Evolutionary conservation across 2,113 vertebrate species (phyloP).

Genomic region (Grus americana): DNA sequence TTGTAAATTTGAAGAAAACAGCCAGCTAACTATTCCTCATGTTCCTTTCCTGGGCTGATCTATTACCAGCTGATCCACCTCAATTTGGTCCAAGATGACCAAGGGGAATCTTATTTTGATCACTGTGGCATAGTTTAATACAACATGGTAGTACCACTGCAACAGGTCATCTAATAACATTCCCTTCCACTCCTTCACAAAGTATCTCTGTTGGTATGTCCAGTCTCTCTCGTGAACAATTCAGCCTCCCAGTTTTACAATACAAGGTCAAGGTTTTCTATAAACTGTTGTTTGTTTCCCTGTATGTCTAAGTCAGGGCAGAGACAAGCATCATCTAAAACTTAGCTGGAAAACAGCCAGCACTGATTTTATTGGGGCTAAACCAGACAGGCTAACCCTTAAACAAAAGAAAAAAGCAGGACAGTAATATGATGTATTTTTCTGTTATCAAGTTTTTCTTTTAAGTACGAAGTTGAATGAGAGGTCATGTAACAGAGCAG

Average conservation of each 20-base stretch:
- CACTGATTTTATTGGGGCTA: not conserved
- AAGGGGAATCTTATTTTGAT: not conserved
- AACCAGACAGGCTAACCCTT: not conserved
- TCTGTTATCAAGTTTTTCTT: not conserved
- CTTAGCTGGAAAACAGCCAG: not conserved
- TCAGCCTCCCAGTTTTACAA: not conserved
- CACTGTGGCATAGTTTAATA: not conserved
- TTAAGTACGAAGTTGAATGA: not conserved
- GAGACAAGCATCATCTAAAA: not conserved
- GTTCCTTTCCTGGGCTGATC: not conserved
- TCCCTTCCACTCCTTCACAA: not conserved
- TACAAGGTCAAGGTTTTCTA: not conserved
- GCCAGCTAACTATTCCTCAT: not conserved
- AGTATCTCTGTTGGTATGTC: not conserved
- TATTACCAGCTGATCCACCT: not conserved
- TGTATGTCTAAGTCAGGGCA: not conserved
- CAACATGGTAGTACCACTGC: rapidly evolving
- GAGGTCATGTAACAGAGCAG: not conserved
- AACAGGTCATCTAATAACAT: not conserved
- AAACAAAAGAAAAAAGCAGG: not conserved
- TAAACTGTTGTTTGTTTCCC: not conserved
- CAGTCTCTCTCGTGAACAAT: not conserved
- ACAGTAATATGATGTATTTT: not conserved
- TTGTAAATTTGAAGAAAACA: not conserved
- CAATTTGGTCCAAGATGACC: not conserved